These are phyloP conservation scores for Geococcyx californianus DNA, from an alignment of 2,113 vertebrate species.

Conservation along the genomic window DNA sequence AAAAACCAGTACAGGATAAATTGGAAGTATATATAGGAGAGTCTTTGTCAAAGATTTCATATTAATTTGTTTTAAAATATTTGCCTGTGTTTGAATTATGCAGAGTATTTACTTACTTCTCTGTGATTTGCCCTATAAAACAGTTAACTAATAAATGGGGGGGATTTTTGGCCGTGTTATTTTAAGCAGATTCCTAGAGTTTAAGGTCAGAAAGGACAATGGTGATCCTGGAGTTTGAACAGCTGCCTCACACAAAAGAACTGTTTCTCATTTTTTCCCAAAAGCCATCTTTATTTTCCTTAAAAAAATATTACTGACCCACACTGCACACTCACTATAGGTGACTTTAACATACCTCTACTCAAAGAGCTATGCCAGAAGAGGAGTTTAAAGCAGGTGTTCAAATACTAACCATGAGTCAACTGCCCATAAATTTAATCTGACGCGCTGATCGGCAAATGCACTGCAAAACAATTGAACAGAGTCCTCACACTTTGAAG, in stretches of 20 bases:
- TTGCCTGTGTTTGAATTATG: neutral
- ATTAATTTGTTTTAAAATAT: neutral
- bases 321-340: neutral
- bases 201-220: constrained; percentile 6
- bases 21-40: neutral
- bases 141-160: neutral
- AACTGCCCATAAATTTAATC: constrained; percentile 35
- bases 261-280: neutral
- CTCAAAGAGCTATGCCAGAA: neutral
- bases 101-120: neutral
- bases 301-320: neutral
- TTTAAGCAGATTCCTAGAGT: neutral
- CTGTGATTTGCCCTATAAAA: neutral
- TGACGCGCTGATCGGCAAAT: neutral
- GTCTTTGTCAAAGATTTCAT: neutral
- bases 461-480: constrained; percentile 47
- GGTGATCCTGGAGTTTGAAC: neutral
- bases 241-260: neutral
- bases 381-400: constrained; percentile 36
- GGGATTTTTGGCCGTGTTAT: neutral
- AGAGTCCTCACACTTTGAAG: constrained; percentile 23
- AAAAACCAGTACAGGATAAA: neutral
- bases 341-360: neutral
- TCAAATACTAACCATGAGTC: constrained; percentile 18
- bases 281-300: constrained; percentile 3